phyloP scores from a whole-genome alignment of 2,113 vertebrate species.

The Isurus oxyrinchus region DNA sequence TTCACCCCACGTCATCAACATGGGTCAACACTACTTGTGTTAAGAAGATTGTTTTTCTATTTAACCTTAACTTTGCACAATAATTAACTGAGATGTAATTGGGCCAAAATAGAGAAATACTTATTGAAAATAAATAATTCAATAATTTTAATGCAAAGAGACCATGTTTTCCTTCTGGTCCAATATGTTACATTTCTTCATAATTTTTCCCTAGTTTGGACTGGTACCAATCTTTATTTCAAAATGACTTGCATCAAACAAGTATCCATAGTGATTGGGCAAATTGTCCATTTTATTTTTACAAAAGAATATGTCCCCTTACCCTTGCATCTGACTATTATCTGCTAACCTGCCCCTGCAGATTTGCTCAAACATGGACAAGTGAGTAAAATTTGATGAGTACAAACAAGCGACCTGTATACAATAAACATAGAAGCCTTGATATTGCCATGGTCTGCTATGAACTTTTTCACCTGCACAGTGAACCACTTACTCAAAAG shows the following conservation, averaged over 20 bases:
- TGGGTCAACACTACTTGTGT: background rate
- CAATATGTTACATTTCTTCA: background rate
- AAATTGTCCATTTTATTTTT: background rate
- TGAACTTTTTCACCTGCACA: background rate
- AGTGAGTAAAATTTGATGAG: background rate
- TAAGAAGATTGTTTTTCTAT: background rate
- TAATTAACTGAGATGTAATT: background rate
- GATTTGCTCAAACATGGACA: background rate
- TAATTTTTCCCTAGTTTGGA: background rate
- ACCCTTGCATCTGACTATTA: background rate
- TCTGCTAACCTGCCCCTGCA: background rate
- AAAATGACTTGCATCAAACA: background rate
- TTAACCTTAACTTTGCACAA: background rate
- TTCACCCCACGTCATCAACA: background rate
- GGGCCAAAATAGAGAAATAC: background rate
- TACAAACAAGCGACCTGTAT: background rate
- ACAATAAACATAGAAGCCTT: background rate
- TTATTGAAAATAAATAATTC: background rate
- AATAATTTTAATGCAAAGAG: background rate
- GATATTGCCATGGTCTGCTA: background rate
- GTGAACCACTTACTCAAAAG: background rate
- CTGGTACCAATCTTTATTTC: background rate
- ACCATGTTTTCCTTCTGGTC: background rate
- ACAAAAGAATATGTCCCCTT: background rate
- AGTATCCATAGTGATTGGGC: background rate